Percentiles rank a stretch among this genome's conserved stretches.
Evolutionary conservation across 2,888 invertebrate genomes (phyloP).

Genomic region (Caenorhabditis sp.): DNA sequence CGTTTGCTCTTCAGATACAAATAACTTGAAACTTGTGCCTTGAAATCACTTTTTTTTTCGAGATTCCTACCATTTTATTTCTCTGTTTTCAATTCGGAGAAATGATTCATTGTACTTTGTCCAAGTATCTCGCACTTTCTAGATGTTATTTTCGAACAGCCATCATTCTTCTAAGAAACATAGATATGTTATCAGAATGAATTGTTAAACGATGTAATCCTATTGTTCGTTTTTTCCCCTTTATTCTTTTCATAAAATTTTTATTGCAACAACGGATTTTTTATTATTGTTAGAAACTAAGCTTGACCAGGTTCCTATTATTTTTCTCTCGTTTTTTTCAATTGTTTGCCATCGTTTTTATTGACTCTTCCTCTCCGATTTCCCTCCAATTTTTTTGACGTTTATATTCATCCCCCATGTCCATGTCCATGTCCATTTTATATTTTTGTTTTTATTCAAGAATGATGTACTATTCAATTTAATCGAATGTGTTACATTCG

Average conservation of each 20-base stretch:
- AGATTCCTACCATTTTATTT: no score
- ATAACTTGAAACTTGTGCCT: no score
- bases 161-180: no score
- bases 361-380: conserved; percentile 5
- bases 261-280: background rate
- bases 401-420: conserved; percentile 18
- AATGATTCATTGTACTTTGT: no score
- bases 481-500: conserved; percentile 6
- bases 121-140: no score
- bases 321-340: conserved; percentile 23
- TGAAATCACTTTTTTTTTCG: no score
- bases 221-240: background rate
- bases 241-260: no score
- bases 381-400: background rate
- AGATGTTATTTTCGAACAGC: no score
- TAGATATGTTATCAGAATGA: no score
- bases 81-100: no score
- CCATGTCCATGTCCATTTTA: background rate
- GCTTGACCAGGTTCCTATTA: background rate
- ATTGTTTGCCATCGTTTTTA: conserved; percentile 26
- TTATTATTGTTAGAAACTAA: background rate
- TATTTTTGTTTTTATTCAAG: background rate
- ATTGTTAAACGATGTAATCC: background rate
- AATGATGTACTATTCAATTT: conserved; percentile 4
- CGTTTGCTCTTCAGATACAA: no score